Evolutionary conservation across 2,113 vertebrate genomes (phyloP).

Genomic region (Gasterosteus aculeatus): DNA sequence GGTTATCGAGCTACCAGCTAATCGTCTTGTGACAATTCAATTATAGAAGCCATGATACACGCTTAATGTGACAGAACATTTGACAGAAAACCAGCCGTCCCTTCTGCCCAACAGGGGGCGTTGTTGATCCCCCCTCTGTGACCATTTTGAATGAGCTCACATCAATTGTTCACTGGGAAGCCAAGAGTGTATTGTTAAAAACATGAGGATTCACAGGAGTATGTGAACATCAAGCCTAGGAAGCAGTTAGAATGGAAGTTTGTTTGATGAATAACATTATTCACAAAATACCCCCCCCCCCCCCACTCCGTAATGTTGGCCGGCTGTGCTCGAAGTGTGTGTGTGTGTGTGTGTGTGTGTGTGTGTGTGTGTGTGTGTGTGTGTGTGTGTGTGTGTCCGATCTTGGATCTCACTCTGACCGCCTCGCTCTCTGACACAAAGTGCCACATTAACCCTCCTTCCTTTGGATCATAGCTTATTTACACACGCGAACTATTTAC

Average conservation of each 20-base stretch:
- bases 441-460: conserved; percentile 1
- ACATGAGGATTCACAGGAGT: background rate
- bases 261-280: too few relatives aligned
- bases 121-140: conserved; percentile 37
- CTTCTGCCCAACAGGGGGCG: conserved; percentile 59
- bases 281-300: too few relatives aligned
- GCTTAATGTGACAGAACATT: background rate
- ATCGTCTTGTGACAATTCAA: too few relatives aligned
- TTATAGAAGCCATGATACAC: background rate
- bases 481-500: background rate
- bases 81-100: background rate
- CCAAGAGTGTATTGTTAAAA: too few relatives aligned
- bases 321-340: background rate
- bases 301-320: too few relatives aligned
- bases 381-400: conserved; percentile 5
- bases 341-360: background rate
- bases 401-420: conserved; percentile 38
- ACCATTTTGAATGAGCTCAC: background rate
- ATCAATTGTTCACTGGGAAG: background rate
- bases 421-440: conserved; percentile 14
- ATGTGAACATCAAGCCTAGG: background rate
- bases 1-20: background rate
- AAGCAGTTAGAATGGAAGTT: too few relatives aligned
- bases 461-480: background rate
- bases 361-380: conserved; percentile 5